phyloP scores from a whole-genome alignment of 2,797 vertebrate genomes.

The Lacerta viridis region DNA sequence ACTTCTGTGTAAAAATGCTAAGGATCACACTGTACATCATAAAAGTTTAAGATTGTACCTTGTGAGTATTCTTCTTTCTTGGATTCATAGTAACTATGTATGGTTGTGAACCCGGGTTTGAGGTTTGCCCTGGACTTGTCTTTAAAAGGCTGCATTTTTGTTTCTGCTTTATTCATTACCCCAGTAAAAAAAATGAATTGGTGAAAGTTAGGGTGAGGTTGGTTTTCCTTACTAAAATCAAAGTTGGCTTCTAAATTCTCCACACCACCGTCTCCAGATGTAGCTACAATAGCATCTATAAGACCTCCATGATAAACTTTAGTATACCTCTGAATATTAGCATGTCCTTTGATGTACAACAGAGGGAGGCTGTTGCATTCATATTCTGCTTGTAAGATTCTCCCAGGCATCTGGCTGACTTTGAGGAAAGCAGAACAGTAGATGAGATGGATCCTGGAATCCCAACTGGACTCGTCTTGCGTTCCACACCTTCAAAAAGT shows the following conservation, averaged over 20 bases:
- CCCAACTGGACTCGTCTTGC: neutral
- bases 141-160: neutral
- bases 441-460: neutral
- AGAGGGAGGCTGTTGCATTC: constrained; percentile 12
- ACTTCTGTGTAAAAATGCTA: neutral
- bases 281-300: neutral
- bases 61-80: rapidly evolving
- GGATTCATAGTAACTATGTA: neutral
- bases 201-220: neutral
- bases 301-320: neutral
- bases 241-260: neutral
- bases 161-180: rapidly evolving
- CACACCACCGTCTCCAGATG: neutral
- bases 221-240: neutral
- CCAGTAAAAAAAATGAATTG: neutral
- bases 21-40: neutral
- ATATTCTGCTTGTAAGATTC: constrained; percentile 35
- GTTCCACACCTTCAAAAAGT: constrained; percentile 32
- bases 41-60: neutral
- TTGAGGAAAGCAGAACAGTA: neutral
- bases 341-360: neutral
- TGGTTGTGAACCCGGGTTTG: neutral
- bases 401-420: constrained; percentile 7
- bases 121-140: constrained; percentile 3
- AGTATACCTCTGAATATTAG: neutral